Evolutionary conservation across 2,113 vertebrate species (phyloP), one percentile per base, ranked within the genome.

Genomic region (Meriones unguiculatus): DNA sequence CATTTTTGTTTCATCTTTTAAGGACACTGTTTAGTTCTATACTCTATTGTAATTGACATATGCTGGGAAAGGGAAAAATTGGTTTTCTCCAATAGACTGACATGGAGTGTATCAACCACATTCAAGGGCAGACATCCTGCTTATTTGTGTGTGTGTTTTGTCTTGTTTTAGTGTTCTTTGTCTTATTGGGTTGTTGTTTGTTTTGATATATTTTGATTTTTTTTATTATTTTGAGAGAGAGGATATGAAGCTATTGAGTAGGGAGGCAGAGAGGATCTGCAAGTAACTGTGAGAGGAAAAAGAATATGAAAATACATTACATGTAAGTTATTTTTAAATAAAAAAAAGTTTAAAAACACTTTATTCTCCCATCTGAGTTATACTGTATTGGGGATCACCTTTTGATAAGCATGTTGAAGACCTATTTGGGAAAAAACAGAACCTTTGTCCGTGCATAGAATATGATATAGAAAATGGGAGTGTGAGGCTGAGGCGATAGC

Each of bases 301-400:
- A 14, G 20, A 25, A 62, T 41, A 82, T 28, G 80, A 82, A 82
- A 82, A 82, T 38, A 38, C 62, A 15, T 59, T 38, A 20, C 80
- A 59, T 62, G 22, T 15, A 82, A 62, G 24, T 62, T 10, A 20
- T 4, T 62, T 62, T 62, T 62, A 62, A 82, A 62, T n/a, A n/a
- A n/a, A n/a, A 57, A 13, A 15, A 15, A 38, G 70, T 81, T 81
- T n/a, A 81, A 81, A 59, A n/a, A 22, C 32, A 88, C 35, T 97
- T 98, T 78, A 89, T 89, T 93, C 93, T 92, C 50, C 93, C 0
- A 20, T 93, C 62, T 0, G 11, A 91, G 84, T 96, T 70, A 81
- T 93, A 69, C 69, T 89, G 1, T n/a, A 38, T 82, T 76, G 57
- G 15, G 8, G 46, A 77, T 89, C 96, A 10, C 20, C 85, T 86